phyloP scores from a whole-genome alignment of 1,140 invertebrate species.

The Drosophila hydei region DNA sequence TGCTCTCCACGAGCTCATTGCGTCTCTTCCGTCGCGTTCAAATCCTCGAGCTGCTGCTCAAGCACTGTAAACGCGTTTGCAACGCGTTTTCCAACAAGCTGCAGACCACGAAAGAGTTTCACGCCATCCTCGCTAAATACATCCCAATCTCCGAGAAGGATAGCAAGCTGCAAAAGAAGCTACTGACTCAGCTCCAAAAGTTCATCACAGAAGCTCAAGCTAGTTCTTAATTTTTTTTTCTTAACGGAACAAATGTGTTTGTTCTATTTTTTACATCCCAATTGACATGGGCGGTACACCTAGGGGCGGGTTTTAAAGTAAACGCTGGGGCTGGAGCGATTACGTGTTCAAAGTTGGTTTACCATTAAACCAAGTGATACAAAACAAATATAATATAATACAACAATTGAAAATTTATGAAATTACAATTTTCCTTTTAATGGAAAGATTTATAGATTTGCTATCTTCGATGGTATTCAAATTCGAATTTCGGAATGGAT shows the following conservation, averaged over 20 bases:
- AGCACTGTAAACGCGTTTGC: slow-evolving; percentile 17
- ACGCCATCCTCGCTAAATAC: neutral
- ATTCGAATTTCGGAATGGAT: no score
- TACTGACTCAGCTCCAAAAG: slow-evolving; percentile 26
- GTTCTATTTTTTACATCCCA: neutral
- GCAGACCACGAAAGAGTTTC: neutral
- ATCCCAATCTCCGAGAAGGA: slow-evolving; percentile 19
- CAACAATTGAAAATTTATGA: no score
- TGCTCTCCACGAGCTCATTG: slow-evolving; percentile 8
- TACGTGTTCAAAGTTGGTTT: neutral
- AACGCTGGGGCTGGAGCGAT: neutral
- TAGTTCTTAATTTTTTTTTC: neutral
- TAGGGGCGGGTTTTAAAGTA: neutral
- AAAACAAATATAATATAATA: neutral
- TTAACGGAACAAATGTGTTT: no score
- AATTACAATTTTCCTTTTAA: no score
- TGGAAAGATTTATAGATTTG: no score
- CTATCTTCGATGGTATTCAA: no score
- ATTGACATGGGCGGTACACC: neutral
- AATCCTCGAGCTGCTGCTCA: slow-evolving; percentile 40
- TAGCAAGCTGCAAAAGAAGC: slow-evolving; percentile 32
- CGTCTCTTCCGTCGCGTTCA: slow-evolving; percentile 44
- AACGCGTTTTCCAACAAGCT: neutral
- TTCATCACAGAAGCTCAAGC: neutral
- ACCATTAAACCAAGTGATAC: neutral